Percentiles rank a stretch among this genome's conserved stretches.
Conservation (phyloP, 2,113 vertebrate species). For the Python bivittatus region DNA sequence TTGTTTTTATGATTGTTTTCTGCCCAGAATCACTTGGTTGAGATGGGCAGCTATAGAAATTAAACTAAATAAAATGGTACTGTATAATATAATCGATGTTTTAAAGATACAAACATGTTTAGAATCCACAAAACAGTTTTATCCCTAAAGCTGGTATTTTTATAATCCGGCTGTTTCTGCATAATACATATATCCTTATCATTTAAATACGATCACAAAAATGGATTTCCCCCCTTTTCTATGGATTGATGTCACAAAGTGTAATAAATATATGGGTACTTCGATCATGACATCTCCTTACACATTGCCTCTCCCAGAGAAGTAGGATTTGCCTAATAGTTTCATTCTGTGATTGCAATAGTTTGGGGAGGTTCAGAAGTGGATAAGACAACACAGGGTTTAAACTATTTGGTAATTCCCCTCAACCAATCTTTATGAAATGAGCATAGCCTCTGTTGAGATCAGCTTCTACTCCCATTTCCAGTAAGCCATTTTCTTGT, state of each 20-base stretch:
- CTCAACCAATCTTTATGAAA: neutral
- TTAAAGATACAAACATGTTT: too few species aligned
- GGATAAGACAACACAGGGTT: neutral
- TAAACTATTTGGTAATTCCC: neutral
- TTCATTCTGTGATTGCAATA: conserved; percentile 33
- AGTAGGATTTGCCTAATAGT: neutral
- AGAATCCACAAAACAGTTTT: too few species aligned
- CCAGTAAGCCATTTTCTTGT: neutral
- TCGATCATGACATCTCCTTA: conserved; percentile 52
- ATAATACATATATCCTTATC: too few species aligned
- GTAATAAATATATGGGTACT: conserved; percentile 7
- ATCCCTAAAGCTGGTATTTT: too few species aligned
- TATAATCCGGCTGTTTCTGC: too few species aligned
- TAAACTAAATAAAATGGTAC: too few species aligned
- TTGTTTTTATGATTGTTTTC: too few species aligned
- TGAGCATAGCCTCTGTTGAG: neutral
- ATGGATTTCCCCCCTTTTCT: neutral
- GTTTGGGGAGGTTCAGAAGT: neutral
- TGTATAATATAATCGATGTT: too few species aligned
- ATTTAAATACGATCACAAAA: neutral
- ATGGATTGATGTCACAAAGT: conserved; percentile 34
- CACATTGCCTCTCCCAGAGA: conserved; percentile 60
- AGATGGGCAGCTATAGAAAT: too few species aligned
- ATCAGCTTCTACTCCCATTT: neutral
- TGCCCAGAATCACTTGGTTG: too few species aligned